Base-by-base conservation (phyloP, 2,888 invertebrate species). In the Amblyteles armatorius region DNA sequence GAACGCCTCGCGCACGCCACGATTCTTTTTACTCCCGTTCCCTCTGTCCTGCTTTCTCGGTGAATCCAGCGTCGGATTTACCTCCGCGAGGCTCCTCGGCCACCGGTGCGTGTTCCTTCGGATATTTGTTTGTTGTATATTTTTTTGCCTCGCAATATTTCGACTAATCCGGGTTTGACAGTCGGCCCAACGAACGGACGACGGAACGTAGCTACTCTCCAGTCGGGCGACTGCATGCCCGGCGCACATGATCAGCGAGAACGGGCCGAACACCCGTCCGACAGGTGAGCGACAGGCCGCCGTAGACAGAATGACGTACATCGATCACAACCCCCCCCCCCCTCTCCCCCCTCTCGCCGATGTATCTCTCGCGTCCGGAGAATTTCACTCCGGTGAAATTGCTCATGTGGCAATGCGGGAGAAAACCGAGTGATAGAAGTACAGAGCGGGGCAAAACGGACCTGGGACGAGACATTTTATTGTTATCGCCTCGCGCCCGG, bases 301-400 rank as follows among this genome's bases (percentile, higher is more conserved):
- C 77, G 86, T 86, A 81, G 87, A 87, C 86, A 79, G 87, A 81
- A 87, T 86, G 90, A 88, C 89, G 85, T 86, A 89, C 88, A 91
- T 91, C 89, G 91, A 90, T 90, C 89, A 86, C 89, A 40, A 0
- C 5, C 40, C 40, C 9, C 40, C 40, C 2, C 33, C 33, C 33
- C 33, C 33, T 0, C 33, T 0, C 33, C 33, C 33, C 33, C 33
- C 5, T 4, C 36, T 1, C 9, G 57, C 80, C 55, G 55, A 40
- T 40, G 40, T 79, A 82, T 86, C 83, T 86, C 65, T 33, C 44
- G 50, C 76, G 50, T 52, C 50, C 65, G 29, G 26, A 16, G 22
- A 60, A 22, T 50, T 52, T 65, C 65, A 19, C 22, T 76, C 63
- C 22, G 85, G 86, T 87, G 87, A 87, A 90, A 90, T 90, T 89